Evolutionary conservation across 2,113 vertebrate species (phyloP), one percentile per base, ranked within the genome.

Genomic region (Conger conger): DNA sequence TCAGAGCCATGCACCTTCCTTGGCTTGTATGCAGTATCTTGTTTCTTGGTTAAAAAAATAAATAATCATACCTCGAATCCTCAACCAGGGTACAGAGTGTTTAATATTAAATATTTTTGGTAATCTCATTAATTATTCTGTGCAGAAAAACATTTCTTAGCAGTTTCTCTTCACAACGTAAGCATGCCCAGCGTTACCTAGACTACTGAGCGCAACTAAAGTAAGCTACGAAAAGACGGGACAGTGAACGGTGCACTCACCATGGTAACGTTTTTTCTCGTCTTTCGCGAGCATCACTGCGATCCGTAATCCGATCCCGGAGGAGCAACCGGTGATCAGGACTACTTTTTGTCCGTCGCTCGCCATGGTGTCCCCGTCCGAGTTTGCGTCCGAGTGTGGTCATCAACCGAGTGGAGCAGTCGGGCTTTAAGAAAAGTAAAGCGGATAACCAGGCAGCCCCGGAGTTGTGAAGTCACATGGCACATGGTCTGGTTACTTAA

Each of bases 261-360:
- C 96, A 85, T 93, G 90, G 85, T 95, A 96, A n/a, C 94, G 94
- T 79, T 91, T 90, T 87, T 95, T 92, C 76, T 93, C 90, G 87
- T 95, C 95, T 37, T 87, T 88, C 0, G 94, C 93, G 90, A 96
- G 92, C 87, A 93, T 93, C 76, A 94, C 92, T 0, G 95, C 95
- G 89, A 95, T 91, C 36, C 92, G 93, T 54, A 95, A 86, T 60
- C 96, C 93, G n/a, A 95, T 96, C 20, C 95, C 95, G 0, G 88
- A 96, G 88, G 95, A 95, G 89, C 94, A 96, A 84, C 95, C 95
- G 4, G 93, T 95, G 91, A 95, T 94, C 87, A 96, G 91, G 57
- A 96, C 93, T 2, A 94, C 95, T 91, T 93, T 95, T 91, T 95
- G 93, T 80, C 92, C 92, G 40, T 92, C 92, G 83, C 81, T 53